phyloP scores from a whole-genome alignment of 2,113 vertebrate species.

The Cyanoderma ruficeps region DNA sequence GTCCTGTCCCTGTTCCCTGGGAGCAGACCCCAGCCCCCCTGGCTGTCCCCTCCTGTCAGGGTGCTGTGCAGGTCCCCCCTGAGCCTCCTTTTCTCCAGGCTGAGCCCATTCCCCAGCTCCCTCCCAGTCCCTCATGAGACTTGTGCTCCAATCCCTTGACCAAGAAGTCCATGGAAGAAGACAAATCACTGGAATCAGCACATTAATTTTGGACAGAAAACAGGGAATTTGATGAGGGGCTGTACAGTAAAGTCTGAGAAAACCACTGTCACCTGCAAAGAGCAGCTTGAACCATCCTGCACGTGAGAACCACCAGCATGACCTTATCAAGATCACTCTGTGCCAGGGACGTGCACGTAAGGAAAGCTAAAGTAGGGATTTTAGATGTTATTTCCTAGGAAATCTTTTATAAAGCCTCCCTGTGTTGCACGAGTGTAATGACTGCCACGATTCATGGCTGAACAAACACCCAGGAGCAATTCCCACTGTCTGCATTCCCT shows the following conservation, averaged over 20 bases:
- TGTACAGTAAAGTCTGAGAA: not conserved
- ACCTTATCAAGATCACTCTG: not conserved
- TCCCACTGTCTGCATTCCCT: not conserved
- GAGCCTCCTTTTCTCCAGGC: not conserved
- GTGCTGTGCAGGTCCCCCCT: not conserved
- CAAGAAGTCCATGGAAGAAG: not conserved
- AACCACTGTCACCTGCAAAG: not conserved
- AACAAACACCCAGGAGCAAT: not conserved
- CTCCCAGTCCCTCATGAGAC: too few species aligned
- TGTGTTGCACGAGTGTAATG: not conserved
- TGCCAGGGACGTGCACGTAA: not conserved
- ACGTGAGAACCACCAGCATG: rapidly evolving
- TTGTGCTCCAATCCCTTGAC: too few species aligned
- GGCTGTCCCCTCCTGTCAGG: not conserved
- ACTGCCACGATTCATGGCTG: not conserved
- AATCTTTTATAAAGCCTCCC: not conserved
- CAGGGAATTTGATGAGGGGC: rapidly evolving
- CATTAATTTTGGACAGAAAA: not conserved
- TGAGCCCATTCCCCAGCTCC: not conserved
- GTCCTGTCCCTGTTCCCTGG: not conserved
- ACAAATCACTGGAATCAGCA: not conserved
- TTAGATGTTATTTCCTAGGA: not conserved
- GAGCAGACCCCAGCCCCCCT: rapidly evolving
- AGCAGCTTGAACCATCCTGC: not conserved
- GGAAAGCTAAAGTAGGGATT: not conserved